Base-by-base conservation (phyloP, 2,888 invertebrate genomes). In the Synergus laeviventris region DNA sequence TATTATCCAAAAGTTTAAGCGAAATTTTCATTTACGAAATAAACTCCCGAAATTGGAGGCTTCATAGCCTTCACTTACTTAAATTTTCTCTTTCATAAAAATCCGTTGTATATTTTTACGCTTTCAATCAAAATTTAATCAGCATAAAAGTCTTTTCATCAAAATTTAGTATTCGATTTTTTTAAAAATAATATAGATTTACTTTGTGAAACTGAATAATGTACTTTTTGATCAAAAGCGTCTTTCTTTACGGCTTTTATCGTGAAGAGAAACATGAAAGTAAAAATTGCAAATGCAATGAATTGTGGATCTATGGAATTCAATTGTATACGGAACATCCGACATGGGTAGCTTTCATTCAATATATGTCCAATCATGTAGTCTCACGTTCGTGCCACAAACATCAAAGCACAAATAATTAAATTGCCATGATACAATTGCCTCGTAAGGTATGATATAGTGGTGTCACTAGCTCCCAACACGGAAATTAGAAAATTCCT, bases 1-100 rank as follows among this genome's bases (percentile, higher is more conserved):
- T 70, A 70, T 70, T 70, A 70, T 45, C 70, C 70, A 70, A 70
- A n/a, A n/a, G n/a, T 70, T 70, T 31, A 31, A 31, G 31, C n/a
- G 45, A 31, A 70, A 70, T 70, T 31, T 49, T 8, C 18, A 70
- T 70, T 70, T 70, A 9, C 49, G 31, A 70, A 31, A 49, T 3
- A 70, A 70, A 31, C n/a, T 70, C 49, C 24, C 45, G n/a, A 70
- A 70, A 70, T 70, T 70, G 70, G 70, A 31, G 16, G 70, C 49
- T 70, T 14, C 31, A 49, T 31, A 49, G 16, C 70, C n/a, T 12
- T 21, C 21, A 12, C 21, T 11, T 56, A 49, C 70, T n/a, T 36
- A 70, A 31, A 70, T 70, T 49, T 49, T 31, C 49, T 31, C 31
- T 70, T 31, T 31, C 36, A 70, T 31, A 31, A 9, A 31, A 49